Evolutionary conservation across 2,797 vertebrate genomes (phyloP), one percentile per base, ranked within the genome.

Genomic region (Sebastes umbrosus): DNA sequence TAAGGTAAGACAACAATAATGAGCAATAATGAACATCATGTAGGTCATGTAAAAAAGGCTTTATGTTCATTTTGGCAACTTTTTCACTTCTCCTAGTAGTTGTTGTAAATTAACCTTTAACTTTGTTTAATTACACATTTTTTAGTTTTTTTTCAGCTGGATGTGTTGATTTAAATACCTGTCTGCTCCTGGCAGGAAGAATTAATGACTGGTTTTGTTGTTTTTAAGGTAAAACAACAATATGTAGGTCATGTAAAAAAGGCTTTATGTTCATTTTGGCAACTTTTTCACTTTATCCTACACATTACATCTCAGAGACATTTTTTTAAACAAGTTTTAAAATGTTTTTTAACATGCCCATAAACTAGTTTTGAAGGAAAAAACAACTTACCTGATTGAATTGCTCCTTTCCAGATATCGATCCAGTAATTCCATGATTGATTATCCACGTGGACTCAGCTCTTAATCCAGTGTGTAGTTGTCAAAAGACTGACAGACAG

Each of bases 341-440:
- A 54, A 52, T 7, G 25, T 54, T 39, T 39, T 39, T 39, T 39
- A 50, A 14, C 31, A 46, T 18, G 14, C 1, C 2, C 14, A 8
- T 4, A 13, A 34, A n/a, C 12, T 4, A 0, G 0, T 24, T n/a
- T 77, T 39, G 2, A 70, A 29, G 11, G 7, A 2, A 18, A 11
- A 12, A 22, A 24, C 1, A 34, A 54, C 83, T 75, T 31, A 94
- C 93, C 92, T 87, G 0, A 86, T 8, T 2, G 92, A 94, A 50
- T 86, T 90, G 25, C 90, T 93, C 75, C 93, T 66, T 2, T 93
- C 87, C 74, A 94, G 79, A 84, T 94, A 95, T 13, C 90, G 90
- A 64, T 70, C 84, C 43, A 94, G 46, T 67, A 95, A 65, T n/a
- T 95, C 94, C 94, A 95, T 95, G 73, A 20, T 22, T 39, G 34